These are phyloP conservation scores for Andrena bicolor DNA, from an alignment of 2,888 invertebrate species.

Conservation along the genomic window DNA sequence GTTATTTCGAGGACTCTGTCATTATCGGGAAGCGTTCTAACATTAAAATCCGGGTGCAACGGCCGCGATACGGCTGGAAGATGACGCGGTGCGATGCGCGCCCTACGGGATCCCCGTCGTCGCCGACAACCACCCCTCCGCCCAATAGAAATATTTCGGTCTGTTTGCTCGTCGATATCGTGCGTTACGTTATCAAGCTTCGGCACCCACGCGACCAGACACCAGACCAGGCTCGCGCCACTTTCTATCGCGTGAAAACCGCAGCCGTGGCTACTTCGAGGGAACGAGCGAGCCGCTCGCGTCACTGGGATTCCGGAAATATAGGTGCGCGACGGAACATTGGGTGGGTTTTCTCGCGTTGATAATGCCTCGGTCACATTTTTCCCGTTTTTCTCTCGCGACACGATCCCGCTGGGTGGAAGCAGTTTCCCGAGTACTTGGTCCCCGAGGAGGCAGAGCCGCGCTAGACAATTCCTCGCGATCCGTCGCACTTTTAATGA, in stretches of 20 bases:
- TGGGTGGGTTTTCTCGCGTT: slow-evolving; percentile 19
- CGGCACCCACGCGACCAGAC: slow-evolving; percentile 56
- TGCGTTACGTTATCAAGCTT: slow-evolving; percentile 61
- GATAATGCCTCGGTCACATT: slow-evolving; percentile 38
- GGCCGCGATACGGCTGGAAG: slow-evolving; percentile 51
- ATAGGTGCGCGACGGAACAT: slow-evolving; percentile 34
- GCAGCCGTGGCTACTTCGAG: neutral
- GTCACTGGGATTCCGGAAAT: slow-evolving; percentile 10
- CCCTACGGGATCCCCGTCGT: slow-evolving; percentile 49
- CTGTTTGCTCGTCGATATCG: slow-evolving; percentile 56
- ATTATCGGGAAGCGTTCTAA: slow-evolving; percentile 61
- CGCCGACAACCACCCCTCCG: slow-evolving; percentile 9
- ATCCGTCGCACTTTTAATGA: slow-evolving; percentile 53
- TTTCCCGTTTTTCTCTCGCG: slow-evolving; percentile 47
- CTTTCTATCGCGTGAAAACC: slow-evolving; percentile 56
- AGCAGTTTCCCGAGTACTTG: slow-evolving; percentile 45
- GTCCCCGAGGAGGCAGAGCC: slow-evolving; percentile 40
- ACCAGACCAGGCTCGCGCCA: slow-evolving; percentile 29
- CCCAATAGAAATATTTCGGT: slow-evolving; percentile 56
- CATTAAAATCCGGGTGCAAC: slow-evolving; percentile 67
- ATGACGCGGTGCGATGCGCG: slow-evolving; percentile 58
- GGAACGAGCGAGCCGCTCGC: neutral
- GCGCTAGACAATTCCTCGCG: slow-evolving; percentile 47
- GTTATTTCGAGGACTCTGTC: slow-evolving; percentile 58
- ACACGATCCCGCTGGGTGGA: slow-evolving; percentile 46